Base-by-base conservation (phyloP, 2,888 invertebrate genomes). In the Leuctra nigra region DNA sequence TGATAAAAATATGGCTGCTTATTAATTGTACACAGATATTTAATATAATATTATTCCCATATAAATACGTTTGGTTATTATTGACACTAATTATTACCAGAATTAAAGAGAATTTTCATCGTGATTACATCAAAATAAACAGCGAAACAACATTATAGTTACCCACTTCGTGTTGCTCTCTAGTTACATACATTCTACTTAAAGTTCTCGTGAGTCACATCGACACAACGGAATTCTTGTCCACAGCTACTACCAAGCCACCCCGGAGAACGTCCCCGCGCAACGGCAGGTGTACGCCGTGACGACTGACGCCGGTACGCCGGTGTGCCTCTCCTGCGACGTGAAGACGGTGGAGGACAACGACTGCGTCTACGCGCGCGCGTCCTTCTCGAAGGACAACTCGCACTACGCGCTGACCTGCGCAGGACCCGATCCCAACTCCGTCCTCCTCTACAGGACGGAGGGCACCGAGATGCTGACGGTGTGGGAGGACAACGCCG, bases 191-290 rank as follows among this genome's bases (percentile, higher is more conserved):
- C n/a, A n/a, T n/a, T n/a, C n/a, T n/a, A n/a, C n/a, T n/a, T n/a
- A n/a, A n/a, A n/a, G n/a, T n/a, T n/a, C n/a, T n/a, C n/a, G n/a
- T n/a, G n/a, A n/a, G n/a, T n/a, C n/a, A n/a, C n/a, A n/a, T n/a
- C n/a, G n/a, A n/a, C n/a, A n/a, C n/a, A n/a, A n/a, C n/a, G n/a
- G n/a, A n/a, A n/a, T n/a, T n/a, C n/a, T 11, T 47, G 24, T 16
- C 4, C 67, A 24, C 69, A 91, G 92, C 60, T 93, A 86, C 70
- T 93, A 84, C 68, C 74, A 80, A 57, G 83, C 83, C 1, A 82
- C 86, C 0, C 77, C 81, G 1, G 75, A 75, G 2, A 75, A 74
- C 4, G 73, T 79, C 59, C 87, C 91, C 0, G 80, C 84, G 63
- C 78, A 84, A 63, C 77, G 82, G 58, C 91, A 94, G 66, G 67